phyloP scores from a whole-genome alignment of 2,888 invertebrate genomes.

The Augochlorella aurata region DNA sequence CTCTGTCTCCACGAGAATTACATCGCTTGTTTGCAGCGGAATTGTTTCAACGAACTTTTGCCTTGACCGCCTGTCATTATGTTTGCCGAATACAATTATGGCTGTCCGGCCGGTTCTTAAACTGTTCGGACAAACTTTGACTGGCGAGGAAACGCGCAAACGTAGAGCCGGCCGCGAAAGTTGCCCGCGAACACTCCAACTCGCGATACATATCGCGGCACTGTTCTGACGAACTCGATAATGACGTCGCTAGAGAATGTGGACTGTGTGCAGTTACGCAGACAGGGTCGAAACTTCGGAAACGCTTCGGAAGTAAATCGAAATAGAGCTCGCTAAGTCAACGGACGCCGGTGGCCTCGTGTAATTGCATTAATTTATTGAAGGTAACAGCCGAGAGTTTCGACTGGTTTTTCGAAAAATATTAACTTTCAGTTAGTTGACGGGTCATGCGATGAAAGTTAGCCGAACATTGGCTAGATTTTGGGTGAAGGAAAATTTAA shows the following conservation, averaged over 20 bases:
- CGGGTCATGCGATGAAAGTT: not conserved
- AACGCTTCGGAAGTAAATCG: not conserved
- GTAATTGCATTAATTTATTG: not conserved
- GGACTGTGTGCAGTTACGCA: not conserved
- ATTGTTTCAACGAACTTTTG: not conserved
- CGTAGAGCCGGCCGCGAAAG: not conserved
- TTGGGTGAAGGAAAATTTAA: not conserved
- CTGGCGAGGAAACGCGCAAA: not conserved
- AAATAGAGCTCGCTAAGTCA: not conserved
- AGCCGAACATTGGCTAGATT: not conserved
- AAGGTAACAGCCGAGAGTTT: not conserved
- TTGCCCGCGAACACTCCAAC: not conserved
- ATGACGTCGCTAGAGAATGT: not conserved
- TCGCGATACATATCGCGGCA: not conserved
- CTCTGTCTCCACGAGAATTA: slow-evolving; percentile 21
- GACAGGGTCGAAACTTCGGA: not conserved
- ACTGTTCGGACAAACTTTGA: slow-evolving; percentile 14
- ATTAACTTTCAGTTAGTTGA: not conserved
- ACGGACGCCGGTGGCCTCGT: not conserved
- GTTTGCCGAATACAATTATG: not conserved
- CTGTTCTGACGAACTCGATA: not conserved
- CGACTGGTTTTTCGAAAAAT: not conserved
- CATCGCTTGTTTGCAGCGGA: not conserved
- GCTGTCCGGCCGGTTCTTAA: not conserved
- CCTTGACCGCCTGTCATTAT: not conserved